Evolutionary conservation across 2,797 vertebrate genomes (phyloP), one percentile per base, ranked within the genome.

Genomic region (Gymnothorax reevesii): DNA sequence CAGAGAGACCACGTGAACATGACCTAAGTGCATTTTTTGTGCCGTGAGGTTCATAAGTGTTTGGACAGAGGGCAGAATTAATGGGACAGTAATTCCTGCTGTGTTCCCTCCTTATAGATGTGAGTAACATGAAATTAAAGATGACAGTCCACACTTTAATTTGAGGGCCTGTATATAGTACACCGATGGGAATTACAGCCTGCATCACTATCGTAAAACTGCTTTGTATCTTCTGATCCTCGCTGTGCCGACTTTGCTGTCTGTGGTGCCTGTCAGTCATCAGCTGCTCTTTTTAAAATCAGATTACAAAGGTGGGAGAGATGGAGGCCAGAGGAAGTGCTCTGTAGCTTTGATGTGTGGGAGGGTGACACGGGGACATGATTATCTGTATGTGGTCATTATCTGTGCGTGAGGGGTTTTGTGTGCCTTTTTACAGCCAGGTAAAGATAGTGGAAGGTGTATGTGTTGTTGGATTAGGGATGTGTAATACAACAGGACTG

Each of bases 331-430:
- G 55, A 12, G 22, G 15, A 57, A 49, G 57, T 52, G 7, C 83
- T 62, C 66, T 42, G 62, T 57, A 25, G 55, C 82, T 83, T 27
- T 54, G 27, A 62, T 9, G 54, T 33, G 7, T 57, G 12, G 13
- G 25, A n/a, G 60, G 85, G 59, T 52, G 77, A 5, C 62, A 2
- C 1, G 20, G 33, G 55, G 33, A 27, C 22, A 82, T 75, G 33
- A 62, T 73, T 83, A 75, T 33, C 66, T 55, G 7, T 22, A 22
- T 33, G 2, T 60, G 73, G 86, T 75, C 57, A 62, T 73, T 83
- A 75, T 33, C 66, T 55, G 7, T 22, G 33, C 22, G 2, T 60
- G 64, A 57, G 13, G 42, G 33, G 66, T 75, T 83, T 54, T 83
- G 54, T 57, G n/a, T 79, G 8, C 22, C 33, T 60, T 64, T 60